phyloP scores from a whole-genome alignment of 23 tunicate genomes.

The Trididemnum nubilum region DNA sequence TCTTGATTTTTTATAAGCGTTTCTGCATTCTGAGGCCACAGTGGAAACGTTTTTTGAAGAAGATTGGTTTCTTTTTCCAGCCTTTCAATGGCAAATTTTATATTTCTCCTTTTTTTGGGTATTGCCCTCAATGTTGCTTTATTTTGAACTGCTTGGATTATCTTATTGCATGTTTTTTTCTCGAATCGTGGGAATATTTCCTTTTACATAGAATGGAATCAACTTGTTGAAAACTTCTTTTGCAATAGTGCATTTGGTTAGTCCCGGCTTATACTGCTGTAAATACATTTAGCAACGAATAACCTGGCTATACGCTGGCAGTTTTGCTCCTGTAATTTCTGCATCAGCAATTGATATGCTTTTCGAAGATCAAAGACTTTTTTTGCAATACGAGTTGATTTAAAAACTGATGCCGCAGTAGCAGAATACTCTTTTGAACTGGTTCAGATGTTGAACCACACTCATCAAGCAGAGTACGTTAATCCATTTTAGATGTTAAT shows the following conservation, averaged over 20 bases:
- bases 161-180: conserved; percentile 18
- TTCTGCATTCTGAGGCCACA: conserved; percentile 19
- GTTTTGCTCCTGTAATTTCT: conserved; percentile 1
- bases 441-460: conserved; percentile 12
- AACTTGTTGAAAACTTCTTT: conserved; percentile 9
- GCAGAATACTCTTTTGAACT: neutral
- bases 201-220: neutral
- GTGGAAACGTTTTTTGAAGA: conserved; percentile 18
- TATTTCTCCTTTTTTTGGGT: conserved; percentile 6
- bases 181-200: conserved; percentile 28
- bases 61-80: conserved; percentile 30
- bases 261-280: conserved; percentile 22
- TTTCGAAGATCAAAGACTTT: conserved; percentile 10
- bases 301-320: conserved; percentile 16
- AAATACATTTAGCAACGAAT: conserved; percentile 17
- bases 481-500: no score
- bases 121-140: conserved; percentile 12
- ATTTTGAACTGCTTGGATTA: conserved; percentile 21
- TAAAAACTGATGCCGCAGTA: conserved; percentile 9
- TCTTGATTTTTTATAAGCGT: conserved; percentile 18
- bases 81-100: conserved; percentile 17
- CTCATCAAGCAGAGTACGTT: conserved; percentile 22
- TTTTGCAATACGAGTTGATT: conserved; percentile 13
- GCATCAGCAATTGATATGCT: conserved; percentile 25
- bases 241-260: conserved; percentile 14